A percentile compares a stretch with the other conserved stretches of the same genome.
Evolutionary conservation across 2,888 invertebrate genomes (phyloP).

Genomic region (Habrosyne pyritoides): DNA sequence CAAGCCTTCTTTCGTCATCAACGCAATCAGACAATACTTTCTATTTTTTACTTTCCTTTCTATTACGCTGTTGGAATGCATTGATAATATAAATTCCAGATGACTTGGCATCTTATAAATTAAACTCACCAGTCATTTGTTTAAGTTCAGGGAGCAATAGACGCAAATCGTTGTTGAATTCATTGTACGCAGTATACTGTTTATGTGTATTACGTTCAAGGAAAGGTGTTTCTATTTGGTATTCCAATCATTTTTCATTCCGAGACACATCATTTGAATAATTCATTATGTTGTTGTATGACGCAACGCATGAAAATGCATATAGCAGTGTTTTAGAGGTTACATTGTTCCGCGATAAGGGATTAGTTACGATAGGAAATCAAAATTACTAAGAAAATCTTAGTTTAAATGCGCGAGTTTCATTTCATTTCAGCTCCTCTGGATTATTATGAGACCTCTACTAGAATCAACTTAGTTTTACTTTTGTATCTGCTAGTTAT

Average conservation of each 20-base stretch:
- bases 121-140: constrained; percentile 17
- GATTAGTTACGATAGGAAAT: background rate
- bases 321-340: constrained; percentile 30
- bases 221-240: constrained; percentile 39
- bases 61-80: background rate
- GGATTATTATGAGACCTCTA: background rate
- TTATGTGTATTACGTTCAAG: constrained; percentile 29
- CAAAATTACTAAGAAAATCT: background rate
- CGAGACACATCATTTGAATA: constrained; percentile 47
- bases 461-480: no score
- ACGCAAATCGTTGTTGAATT: constrained; percentile 14
- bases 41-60: background rate
- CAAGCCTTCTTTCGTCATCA: background rate
- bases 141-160: background rate
- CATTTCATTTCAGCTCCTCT: background rate
- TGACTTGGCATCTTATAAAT: constrained; percentile 17
- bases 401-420: background rate
- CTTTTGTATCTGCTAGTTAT: no score
- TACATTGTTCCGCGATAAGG: constrained; percentile 10
- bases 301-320: constrained; percentile 42
- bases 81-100: background rate
- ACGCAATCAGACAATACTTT: background rate
- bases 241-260: constrained; percentile 54
- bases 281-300: constrained; percentile 49
- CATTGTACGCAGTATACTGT: constrained; percentile 8